A percentile compares a stretch with the other conserved stretches of the same genome.
Conservation (phyloP, 2,888 invertebrate genomes). For the Clistopyga incitator region DNA sequence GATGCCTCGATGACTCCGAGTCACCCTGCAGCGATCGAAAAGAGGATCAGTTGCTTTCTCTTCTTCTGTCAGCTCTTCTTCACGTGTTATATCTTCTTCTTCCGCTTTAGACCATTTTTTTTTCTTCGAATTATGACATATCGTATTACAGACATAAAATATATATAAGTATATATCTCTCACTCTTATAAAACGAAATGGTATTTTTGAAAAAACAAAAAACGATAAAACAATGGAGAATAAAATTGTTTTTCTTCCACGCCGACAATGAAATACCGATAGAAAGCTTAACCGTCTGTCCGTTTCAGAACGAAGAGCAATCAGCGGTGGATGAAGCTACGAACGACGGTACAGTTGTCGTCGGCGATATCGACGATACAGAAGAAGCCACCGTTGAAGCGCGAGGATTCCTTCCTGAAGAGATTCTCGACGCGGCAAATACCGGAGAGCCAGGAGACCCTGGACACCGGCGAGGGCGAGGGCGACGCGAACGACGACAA, state of each 20-base stretch:
- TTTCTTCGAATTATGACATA: conserved; percentile 33
- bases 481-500: conserved; percentile 85
- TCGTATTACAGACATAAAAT: background rate
- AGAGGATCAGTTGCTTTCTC: conserved; percentile 21
- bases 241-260: conserved; percentile 6
- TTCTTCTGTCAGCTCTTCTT: background rate
- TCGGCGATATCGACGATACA: conserved; percentile 92
- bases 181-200: background rate
- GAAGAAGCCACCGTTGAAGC: conserved; percentile 95
- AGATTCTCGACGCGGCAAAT: conserved; percentile 97
- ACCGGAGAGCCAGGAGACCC: conserved; percentile 93
- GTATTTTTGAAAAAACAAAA: conserved; percentile 16
- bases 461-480: conserved; percentile 90
- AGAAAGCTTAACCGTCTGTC: conserved; percentile 17
- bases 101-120: conserved; percentile 16
- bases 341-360: conserved; percentile 96
- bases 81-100: conserved; percentile 27
- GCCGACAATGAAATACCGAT: background rate
- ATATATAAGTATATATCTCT: conserved; percentile 2
- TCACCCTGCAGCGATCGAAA: conserved; percentile 12
- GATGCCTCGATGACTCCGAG: conserved; percentile 21
- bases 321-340: conserved; percentile 98
- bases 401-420: conserved; percentile 96
- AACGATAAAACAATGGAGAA: no score
- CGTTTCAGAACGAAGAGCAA: conserved; percentile 94